Base-by-base conservation (phyloP, 2,113 vertebrate genomes). In the Oryzias javanicus region DNA sequence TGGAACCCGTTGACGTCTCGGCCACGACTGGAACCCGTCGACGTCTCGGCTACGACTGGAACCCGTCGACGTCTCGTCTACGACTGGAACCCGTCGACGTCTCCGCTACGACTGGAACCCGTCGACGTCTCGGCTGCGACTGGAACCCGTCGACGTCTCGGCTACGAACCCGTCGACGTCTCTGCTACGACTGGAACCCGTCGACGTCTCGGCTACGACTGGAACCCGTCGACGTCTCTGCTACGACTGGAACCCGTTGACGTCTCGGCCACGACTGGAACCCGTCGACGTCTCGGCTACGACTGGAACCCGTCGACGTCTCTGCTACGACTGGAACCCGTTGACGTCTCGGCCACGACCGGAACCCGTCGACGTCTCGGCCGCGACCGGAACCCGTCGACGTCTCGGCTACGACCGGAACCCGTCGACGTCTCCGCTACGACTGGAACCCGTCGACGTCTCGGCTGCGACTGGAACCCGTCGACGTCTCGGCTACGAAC, bases 171-270 rank as follows among this genome's bases (percentile, higher is more conserved):
- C 60, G 60, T 49, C 49, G 57, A 16, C 64, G 44, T 42, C n/a
- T n/a, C n/a, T n/a, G n/a, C n/a, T n/a, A n/a, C 64, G 49, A 70
- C 40, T 16, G 3, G 45, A 60, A 72, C 5, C 64, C 60, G 60
- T 49, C 49, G 57, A 16, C 64, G 44, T 42, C n/a, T n/a, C n/a
- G n/a, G n/a, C n/a, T n/a, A n/a, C 64, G 49, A 70, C 40, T 16
- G 3, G 45, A 60, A 72, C 5, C 64, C 60, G 60, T 49, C 49
- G 57, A 16, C 64, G 44, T 42, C n/a, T n/a, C n/a, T n/a, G n/a
- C n/a, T n/a, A n/a, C 64, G 49, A 70, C 40, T 16, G 3, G 45
- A 60, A 72, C 5, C 64, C 60, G 60, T 49, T 47, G 57, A 16
- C 64, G 44, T 42, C n/a, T n/a, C n/a, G n/a, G n/a, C n/a, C n/a